phyloP scores from a whole-genome alignment of 2,888 invertebrate species.

The Lasioglossum leucozonium region DNA sequence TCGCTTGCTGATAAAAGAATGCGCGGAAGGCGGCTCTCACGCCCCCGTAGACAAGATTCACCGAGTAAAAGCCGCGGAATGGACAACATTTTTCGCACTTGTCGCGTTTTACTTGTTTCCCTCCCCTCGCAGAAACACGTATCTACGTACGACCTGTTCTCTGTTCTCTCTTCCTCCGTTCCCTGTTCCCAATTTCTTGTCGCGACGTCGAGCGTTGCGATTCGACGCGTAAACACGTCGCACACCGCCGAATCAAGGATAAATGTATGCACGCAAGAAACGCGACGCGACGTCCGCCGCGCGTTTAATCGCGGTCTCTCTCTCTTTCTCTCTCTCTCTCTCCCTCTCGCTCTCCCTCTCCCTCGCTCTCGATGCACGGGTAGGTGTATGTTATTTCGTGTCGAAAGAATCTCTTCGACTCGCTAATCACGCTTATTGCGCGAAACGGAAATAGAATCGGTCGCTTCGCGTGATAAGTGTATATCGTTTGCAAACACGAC shows the following conservation, averaged over 20 bases:
- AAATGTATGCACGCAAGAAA: not conserved
- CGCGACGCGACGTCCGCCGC: not conserved
- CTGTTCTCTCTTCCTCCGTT: not conserved
- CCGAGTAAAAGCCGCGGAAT: slow-evolving; percentile 32
- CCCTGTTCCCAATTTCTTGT: not conserved
- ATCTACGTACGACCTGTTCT: not conserved
- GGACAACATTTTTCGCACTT: slow-evolving; percentile 49
- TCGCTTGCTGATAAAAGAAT: slow-evolving; percentile 55
- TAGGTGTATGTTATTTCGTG: not conserved
- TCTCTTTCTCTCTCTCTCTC: not conserved
- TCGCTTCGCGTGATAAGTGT: not conserved
- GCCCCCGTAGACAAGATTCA: slow-evolving; percentile 37
- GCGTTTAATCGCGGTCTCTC: not conserved
- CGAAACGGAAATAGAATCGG: not conserved
- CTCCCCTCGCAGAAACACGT: slow-evolving; percentile 34
- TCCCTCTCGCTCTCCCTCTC: not conserved
- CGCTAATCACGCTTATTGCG: not conserved
- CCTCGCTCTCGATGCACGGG: not conserved
- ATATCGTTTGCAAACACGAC: not conserved
- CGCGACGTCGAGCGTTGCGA: not conserved
- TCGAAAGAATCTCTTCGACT: not conserved
- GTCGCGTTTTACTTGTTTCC: slow-evolving; percentile 21
- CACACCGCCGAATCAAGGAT: not conserved
- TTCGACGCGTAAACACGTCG: not conserved
- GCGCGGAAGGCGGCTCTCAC: slow-evolving; percentile 43